Evolutionary conservation across 1,140 invertebrate genomes (phyloP), one percentile per base, ranked within the genome.

Genomic region (Drosophila baimaii): DNA sequence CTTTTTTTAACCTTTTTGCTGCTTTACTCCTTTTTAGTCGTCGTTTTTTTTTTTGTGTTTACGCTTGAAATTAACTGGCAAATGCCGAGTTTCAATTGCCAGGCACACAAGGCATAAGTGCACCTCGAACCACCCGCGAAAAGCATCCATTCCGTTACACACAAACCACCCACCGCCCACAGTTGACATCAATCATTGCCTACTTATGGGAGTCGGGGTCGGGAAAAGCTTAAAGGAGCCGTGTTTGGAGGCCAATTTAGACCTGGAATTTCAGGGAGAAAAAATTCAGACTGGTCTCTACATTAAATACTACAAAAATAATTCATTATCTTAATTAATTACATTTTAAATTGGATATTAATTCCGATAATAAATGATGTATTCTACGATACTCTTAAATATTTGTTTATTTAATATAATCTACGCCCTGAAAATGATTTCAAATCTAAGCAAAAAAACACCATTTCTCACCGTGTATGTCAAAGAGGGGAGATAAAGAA

Each of bases 41-140:
- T 41, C 10, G 1, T 7, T 49, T 49, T 27, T 52, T 54, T 75
- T 49, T 66, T 75, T 25, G 58, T 79, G 64, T 78, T 83, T 83
- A 66, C 82, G 68, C 69, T 85, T 77, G 68, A 85, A 85, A 85
- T 85, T 85, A 81, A 86, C 82, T 73, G 69, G 68, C 61, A 81
- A 86, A 86, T 86, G 68, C 56, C 52, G 69, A 78, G 81, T 86
- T 86, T 85, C 77, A 84, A 82, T 81, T 81, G 66, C 68, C 61
- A 81, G 43, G 69, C 65, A 71, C 66, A 72, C 66, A 77, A 46
- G 46, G 49, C 74, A 56, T 29, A 70, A 68, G 66, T 44, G 39
- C 49, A 55, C 27, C 23, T 43, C 17, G 13, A 37, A 19, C 44
- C n/a, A 37, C 31, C 19, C 29, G 31, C 39, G 15, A 37, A 62